Percentiles rank a stretch among this genome's conserved stretches.
These are phyloP conservation scores for Vesta saturnalis DNA, from an alignment of 2,888 invertebrate species.

Conservation along the genomic window DNA sequence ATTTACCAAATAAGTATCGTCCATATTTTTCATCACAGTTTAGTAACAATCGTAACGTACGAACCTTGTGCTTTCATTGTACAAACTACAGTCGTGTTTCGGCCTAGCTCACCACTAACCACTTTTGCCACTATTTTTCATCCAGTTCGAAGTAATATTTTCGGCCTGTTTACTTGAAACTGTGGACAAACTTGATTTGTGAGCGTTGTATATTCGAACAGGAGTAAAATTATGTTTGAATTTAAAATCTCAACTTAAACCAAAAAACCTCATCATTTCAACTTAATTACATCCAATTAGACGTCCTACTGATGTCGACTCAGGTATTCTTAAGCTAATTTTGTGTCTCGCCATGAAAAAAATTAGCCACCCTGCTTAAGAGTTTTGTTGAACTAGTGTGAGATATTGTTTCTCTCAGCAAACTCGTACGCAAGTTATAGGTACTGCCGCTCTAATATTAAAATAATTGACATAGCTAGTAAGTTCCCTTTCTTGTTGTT, in stretches of 20 bases:
- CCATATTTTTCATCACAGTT: too few relatives aligned
- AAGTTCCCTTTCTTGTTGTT: too few relatives aligned
- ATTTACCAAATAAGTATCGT: slow-evolving; percentile 40
- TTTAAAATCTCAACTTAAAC: background rate
- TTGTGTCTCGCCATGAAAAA: background rate
- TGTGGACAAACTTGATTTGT: slow-evolving; percentile 44
- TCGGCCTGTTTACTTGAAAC: slow-evolving; percentile 38
- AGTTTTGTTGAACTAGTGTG: background rate
- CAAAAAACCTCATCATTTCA: slow-evolving; percentile 35
- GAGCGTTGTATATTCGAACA: slow-evolving; percentile 33
- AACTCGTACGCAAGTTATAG: too few relatives aligned
- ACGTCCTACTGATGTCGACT: slow-evolving; percentile 38
- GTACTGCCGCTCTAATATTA: too few relatives aligned
- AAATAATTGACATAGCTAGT: too few relatives aligned
- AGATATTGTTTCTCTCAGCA: too few relatives aligned
- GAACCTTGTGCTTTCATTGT: slow-evolving; percentile 39
- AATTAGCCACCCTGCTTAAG: background rate
- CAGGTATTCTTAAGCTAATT: slow-evolving; percentile 35
- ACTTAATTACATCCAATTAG: slow-evolving; percentile 38
- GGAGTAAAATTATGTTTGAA: background rate
- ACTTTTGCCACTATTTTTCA: slow-evolving; percentile 17
- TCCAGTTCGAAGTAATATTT: slow-evolving; percentile 32
- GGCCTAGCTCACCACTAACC: slow-evolving; percentile 38
- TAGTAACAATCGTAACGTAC: slow-evolving; percentile 41
- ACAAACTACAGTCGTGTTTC: slow-evolving; percentile 37